phyloP scores from a whole-genome alignment of 2,888 invertebrate genomes.

The Hofmannophila pseudospretella region DNA sequence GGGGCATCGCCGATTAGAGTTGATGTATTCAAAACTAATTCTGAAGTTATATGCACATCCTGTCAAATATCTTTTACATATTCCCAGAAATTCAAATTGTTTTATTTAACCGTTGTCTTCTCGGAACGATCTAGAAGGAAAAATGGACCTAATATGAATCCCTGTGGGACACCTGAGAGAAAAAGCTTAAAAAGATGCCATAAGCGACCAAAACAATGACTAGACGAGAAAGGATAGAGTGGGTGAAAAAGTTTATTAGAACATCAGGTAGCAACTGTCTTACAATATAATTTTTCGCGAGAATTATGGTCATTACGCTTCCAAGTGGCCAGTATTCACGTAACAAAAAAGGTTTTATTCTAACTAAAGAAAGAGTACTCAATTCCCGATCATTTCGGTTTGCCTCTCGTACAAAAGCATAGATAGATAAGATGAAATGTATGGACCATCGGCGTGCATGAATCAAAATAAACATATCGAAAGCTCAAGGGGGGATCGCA shows the following conservation, averaged over 20 bases:
- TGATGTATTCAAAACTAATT: neutral
- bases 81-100: too few relatives aligned
- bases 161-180: slow-evolving; percentile 1
- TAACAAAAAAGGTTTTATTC: too few relatives aligned
- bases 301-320: too few relatives aligned
- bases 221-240: too few relatives aligned
- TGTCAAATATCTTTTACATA: neutral
- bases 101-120: neutral
- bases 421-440: slow-evolving; percentile 2
- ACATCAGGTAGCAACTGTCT: too few relatives aligned
- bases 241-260: too few relatives aligned
- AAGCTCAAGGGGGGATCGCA: slow-evolving; percentile 26
- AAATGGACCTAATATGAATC: neutral
- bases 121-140: neutral
- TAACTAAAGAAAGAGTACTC: too few relatives aligned
- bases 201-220: too few relatives aligned
- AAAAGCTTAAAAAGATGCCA: too few relatives aligned
- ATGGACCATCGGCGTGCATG: slow-evolving; percentile 6
- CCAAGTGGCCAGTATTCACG: too few relatives aligned
- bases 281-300: too few relatives aligned
- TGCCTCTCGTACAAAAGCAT: slow-evolving; percentile 1
- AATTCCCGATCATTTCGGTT: too few relatives aligned
- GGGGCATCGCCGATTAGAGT: neutral
- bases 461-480: slow-evolving; percentile 26
- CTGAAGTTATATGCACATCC: neutral